These are phyloP conservation scores for Eonycteris spelaea DNA, from an alignment of 2,113 vertebrate species.

Conservation along the genomic window DNA sequence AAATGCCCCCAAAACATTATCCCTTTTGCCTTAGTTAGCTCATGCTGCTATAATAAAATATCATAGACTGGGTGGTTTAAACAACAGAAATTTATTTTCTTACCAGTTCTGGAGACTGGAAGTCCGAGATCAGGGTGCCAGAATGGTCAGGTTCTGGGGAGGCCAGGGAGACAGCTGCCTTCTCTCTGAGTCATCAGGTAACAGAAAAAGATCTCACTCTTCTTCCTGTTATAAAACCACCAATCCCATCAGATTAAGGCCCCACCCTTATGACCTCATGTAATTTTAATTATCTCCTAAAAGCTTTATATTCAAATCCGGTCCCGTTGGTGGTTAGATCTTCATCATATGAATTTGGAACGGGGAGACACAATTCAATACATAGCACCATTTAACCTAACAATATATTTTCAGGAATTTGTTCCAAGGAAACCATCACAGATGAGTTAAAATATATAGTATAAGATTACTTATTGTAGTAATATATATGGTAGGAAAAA, in stretches of 20 bases:
- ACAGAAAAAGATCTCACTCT: background rate
- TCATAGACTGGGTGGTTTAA: background rate
- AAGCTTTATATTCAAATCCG: background rate
- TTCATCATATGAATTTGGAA: background rate
- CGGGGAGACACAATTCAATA: background rate
- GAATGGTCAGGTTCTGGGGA: background rate
- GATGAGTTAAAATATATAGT: background rate
- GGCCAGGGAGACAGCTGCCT: background rate
- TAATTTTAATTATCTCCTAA: background rate
- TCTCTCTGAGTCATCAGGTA: background rate
- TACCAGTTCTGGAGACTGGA: background rate
- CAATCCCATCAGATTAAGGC: background rate
- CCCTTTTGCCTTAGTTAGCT: background rate
- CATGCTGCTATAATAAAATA: background rate
- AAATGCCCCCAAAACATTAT: background rate
- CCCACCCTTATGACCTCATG: background rate
- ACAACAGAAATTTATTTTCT: background rate
- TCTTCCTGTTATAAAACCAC: background rate
- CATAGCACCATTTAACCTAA: background rate
- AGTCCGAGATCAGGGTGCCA: background rate
- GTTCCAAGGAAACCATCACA: background rate
- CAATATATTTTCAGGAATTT: background rate
- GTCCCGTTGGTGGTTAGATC: background rate
- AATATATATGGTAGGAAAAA: background rate
- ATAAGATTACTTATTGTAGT: background rate